Conservation (phyloP, 2,888 invertebrate species). For the Protodeltote pygarga region DNA sequence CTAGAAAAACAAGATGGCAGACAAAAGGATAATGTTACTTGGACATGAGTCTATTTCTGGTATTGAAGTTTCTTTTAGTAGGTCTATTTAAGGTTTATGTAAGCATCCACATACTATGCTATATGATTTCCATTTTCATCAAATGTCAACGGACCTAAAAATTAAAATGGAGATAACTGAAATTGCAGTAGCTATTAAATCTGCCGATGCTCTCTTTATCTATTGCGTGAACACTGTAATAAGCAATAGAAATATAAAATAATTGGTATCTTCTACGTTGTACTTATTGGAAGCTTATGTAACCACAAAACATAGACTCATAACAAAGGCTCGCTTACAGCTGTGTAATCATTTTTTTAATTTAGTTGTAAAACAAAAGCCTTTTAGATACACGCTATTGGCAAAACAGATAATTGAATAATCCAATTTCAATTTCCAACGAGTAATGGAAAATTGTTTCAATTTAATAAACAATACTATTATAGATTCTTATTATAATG, state of each 20-base stretch:
- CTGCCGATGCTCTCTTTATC: background rate
- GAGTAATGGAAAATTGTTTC: slow-evolving; percentile 54
- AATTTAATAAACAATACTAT: slow-evolving; percentile 59
- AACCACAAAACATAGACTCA: slow-evolving; percentile 39
- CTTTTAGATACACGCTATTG: slow-evolving; percentile 40
- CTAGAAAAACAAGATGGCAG: too few species aligned
- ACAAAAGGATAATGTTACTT: too few species aligned
- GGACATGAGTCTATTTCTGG: too few species aligned
- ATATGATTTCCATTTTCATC: too few species aligned
- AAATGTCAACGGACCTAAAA: too few species aligned
- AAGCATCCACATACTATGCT: too few species aligned
- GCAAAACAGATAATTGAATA: slow-evolving; percentile 56
- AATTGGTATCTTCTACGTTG: slow-evolving; percentile 9
- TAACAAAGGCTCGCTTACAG: slow-evolving; percentile 38
- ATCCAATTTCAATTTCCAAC: slow-evolving; percentile 56
- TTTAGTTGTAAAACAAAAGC: slow-evolving; percentile 44
- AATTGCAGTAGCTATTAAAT: too few species aligned
- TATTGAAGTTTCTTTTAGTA: too few species aligned
- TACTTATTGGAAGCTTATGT: slow-evolving; percentile 17
- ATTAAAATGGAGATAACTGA: too few species aligned
- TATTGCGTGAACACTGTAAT: background rate
- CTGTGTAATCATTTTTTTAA: slow-evolving; percentile 45
- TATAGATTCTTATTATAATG: slow-evolving; percentile 51
- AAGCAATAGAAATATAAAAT: slow-evolving; percentile 14
- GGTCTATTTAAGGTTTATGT: too few species aligned